phyloP scores from a whole-genome alignment of 2,113 vertebrate genomes.

The Eolophus roseicapilla region DNA sequence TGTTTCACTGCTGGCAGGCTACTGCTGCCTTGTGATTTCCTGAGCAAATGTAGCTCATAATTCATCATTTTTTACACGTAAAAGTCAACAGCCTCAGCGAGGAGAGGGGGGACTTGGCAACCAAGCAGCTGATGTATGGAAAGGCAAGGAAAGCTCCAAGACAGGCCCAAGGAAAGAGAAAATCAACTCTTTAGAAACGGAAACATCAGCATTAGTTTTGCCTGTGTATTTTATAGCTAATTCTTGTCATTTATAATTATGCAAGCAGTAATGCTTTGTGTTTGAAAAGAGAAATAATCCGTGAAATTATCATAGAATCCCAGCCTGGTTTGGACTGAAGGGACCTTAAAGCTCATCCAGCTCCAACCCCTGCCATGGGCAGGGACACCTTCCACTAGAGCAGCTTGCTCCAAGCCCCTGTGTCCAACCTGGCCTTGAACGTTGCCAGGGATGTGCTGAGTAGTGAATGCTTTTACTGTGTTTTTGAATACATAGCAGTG shows the following conservation, averaged over 20 bases:
- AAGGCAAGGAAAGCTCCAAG: background rate
- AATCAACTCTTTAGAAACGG: too few species aligned
- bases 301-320: background rate
- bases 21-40: background rate
- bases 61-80: background rate
- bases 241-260: background rate
- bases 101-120: background rate
- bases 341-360: background rate
- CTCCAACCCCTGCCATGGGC: background rate
- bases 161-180: background rate
- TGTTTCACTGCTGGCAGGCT: background rate
- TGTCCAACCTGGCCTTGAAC: too few species aligned
- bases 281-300: background rate
- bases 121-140: background rate
- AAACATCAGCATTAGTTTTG: background rate
- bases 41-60: background rate
- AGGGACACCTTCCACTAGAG: too few species aligned
- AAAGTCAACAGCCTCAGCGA: background rate
- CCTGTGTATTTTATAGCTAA: background rate
- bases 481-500: background rate
- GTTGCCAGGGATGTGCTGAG: background rate
- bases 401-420: too few species aligned
- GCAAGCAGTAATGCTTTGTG: background rate
- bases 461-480: background rate
- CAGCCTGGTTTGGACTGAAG: background rate